A percentile compares a stretch with the other conserved stretches of the same genome.
Conservation (phyloP, 2,113 vertebrate genomes). For the Pao palembangensis region DNA sequence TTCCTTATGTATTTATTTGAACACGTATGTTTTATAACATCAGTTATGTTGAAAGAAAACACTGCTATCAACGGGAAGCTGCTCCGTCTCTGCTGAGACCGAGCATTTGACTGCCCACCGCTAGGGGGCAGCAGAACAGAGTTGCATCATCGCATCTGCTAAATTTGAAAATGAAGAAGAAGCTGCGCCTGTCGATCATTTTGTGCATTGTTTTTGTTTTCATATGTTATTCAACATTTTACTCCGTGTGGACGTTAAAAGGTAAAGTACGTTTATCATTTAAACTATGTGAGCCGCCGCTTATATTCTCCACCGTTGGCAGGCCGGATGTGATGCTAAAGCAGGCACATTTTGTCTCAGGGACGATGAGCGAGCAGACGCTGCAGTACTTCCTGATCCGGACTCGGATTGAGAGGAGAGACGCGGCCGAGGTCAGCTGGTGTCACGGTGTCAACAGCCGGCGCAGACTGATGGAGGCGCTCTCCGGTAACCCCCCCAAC, state of each 20-base stretch:
- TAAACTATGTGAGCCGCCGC: too few relatives aligned
- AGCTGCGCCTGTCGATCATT: background rate
- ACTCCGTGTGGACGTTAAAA: background rate
- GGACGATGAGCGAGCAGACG: slow-evolving; percentile 60
- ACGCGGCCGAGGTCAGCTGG: slow-evolving; percentile 81
- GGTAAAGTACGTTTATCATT: too few relatives aligned
- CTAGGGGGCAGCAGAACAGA: too few relatives aligned
- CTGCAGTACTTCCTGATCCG: slow-evolving; percentile 75
- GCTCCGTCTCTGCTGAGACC: too few relatives aligned
- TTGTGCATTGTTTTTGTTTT: background rate
- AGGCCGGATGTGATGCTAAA: too few relatives aligned
- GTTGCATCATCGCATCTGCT: background rate
- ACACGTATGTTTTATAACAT: too few relatives aligned
- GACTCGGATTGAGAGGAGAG: slow-evolving; percentile 55
- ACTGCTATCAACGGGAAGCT: too few relatives aligned
- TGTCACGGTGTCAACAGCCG: slow-evolving; percentile 82
- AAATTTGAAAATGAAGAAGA: background rate
- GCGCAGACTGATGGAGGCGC: slow-evolving; percentile 66
- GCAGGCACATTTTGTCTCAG: background rate
- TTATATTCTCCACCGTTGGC: too few relatives aligned
- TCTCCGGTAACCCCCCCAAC: slow-evolving; percentile 63
- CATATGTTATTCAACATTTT: background rate
- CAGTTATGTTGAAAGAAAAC: too few relatives aligned
- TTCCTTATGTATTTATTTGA: too few relatives aligned
- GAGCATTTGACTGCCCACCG: too few relatives aligned